Conservation (phyloP, 2,797 vertebrate genomes). For the Manis pentadactyla region DNA sequence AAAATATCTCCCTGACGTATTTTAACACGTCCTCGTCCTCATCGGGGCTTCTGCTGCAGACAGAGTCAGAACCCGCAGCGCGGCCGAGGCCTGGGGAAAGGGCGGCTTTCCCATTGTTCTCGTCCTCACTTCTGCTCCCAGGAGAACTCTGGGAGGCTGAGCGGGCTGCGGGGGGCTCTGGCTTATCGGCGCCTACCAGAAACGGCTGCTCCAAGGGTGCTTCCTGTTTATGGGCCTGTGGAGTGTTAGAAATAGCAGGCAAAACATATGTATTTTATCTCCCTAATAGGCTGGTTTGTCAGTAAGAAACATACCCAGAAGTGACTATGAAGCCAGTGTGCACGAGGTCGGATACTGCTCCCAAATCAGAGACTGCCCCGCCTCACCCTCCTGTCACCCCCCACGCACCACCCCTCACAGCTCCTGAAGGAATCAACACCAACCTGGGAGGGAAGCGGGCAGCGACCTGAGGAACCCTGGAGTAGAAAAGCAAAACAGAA, state of each 20-base stretch:
- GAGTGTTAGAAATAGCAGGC: background rate
- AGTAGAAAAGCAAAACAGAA: background rate
- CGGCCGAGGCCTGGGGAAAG: accelerated
- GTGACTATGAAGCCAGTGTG: background rate
- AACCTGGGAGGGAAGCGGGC: background rate
- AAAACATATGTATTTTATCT: background rate
- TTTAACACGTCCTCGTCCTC: conserved; percentile 83
- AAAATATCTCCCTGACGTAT: conserved; percentile 89
- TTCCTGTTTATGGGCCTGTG: conserved; percentile 64
- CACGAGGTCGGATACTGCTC: background rate
- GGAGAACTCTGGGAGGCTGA: background rate
- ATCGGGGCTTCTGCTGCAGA: background rate
- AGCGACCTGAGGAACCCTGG: background rate
- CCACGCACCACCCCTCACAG: background rate
- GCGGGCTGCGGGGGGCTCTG: background rate
- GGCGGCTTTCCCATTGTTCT: background rate
- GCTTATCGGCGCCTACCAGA: conserved; percentile 25
- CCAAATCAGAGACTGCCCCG: background rate
- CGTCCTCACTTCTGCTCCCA: background rate
- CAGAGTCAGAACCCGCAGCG: accelerated
- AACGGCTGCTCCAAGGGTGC: background rate
- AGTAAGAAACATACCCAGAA: background rate
- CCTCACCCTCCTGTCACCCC: background rate
- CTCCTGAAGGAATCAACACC: background rate
- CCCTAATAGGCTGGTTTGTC: background rate